Conservation (phyloP, 2,797 vertebrate genomes). For the Podargus strigoides region DNA sequence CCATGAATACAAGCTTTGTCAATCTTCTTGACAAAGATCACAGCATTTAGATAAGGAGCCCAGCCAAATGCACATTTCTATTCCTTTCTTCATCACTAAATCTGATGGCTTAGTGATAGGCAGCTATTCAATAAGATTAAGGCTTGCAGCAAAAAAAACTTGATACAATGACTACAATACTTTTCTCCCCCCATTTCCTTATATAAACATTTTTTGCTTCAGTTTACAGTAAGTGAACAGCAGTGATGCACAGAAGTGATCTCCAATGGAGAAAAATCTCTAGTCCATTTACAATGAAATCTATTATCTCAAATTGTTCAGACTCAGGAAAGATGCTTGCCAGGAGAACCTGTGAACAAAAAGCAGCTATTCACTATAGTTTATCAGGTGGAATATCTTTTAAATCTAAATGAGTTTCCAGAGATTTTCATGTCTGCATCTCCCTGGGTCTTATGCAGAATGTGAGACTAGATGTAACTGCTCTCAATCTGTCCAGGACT, state of each 20-base stretch:
- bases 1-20: conserved; percentile 4
- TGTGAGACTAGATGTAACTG: not conserved
- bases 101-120: conserved; percentile 30
- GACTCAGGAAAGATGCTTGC: not conserved
- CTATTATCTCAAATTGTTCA: not conserved
- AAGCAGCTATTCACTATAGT: not conserved
- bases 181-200: not conserved
- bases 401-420: not conserved
- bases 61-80: conserved; percentile 25
- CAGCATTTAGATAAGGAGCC: conserved; percentile 13
- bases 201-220: not conserved
- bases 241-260: not conserved
- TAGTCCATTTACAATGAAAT: not conserved
- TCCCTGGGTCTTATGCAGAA: not conserved
- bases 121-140: conserved; percentile 23
- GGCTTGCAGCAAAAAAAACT: not conserved
- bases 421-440: not conserved
- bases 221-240: not conserved
- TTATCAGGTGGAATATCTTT: not conserved
- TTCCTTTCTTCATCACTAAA: conserved; percentile 45
- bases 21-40: conserved; percentile 47
- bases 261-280: not conserved
- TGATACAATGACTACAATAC: not conserved
- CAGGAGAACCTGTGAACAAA: not conserved
- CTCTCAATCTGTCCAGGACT: not conserved